Conservation (phyloP, 2,888 invertebrate genomes). For the Gerris lacustris region DNA sequence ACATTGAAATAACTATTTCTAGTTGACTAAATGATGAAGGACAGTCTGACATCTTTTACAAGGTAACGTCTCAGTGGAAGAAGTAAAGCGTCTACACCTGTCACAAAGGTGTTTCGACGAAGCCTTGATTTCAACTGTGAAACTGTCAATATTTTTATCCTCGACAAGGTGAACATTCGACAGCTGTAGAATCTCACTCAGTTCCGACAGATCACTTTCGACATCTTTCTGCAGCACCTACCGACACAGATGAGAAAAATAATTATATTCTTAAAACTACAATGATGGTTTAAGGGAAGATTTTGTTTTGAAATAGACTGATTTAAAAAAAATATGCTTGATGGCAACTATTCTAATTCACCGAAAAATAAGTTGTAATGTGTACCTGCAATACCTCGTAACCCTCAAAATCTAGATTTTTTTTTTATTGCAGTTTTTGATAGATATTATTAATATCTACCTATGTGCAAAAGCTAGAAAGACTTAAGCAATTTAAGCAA, state of each 20-base stretch:
- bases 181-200: slow-evolving; percentile 12
- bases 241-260: slow-evolving; percentile 2
- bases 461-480: too few relatives aligned
- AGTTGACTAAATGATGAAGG: too few relatives aligned
- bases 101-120: neutral
- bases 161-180: slow-evolving; percentile 8
- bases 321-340: too few relatives aligned
- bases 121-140: slow-evolving; percentile 33
- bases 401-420: too few relatives aligned
- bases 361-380: too few relatives aligned
- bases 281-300: neutral
- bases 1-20: too few relatives aligned
- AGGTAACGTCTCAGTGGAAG: neutral
- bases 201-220: slow-evolving; percentile 11
- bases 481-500: too few relatives aligned
- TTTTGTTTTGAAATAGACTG: too few relatives aligned
- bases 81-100: neutral
- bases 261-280: slow-evolving; percentile 2
- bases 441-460: too few relatives aligned
- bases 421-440: too few relatives aligned
- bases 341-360: too few relatives aligned
- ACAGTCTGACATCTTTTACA: slow-evolving; percentile 23
- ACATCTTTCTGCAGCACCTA: slow-evolving; percentile 10
- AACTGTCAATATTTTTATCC: slow-evolving; percentile 5
- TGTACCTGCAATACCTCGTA: too few relatives aligned